Base-by-base conservation (phyloP, 2,797 vertebrate species). In the Molossus molossus region DNA sequence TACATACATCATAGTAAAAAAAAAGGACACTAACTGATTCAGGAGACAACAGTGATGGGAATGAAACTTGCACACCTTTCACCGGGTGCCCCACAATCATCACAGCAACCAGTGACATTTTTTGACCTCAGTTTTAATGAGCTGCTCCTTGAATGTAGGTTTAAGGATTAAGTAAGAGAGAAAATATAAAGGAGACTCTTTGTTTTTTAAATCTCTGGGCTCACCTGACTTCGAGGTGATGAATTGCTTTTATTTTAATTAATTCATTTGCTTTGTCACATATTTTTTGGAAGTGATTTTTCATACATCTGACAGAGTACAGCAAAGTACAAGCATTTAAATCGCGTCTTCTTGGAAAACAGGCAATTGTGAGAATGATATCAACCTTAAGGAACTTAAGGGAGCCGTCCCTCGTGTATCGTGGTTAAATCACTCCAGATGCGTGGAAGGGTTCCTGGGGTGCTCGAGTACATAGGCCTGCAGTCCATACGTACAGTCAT, bases 131-230 rank as follows among this genome's bases (percentile, higher is more conserved):
- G 37, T 27, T 23, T 65, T 37, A 37, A 37, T 55, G 20, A 83
- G 9, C 37, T 84, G 2, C 2, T 37, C 8, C 33, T 79, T 55
- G 17, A 70, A 86, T 81, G 21, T 5, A 27, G 13, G 29, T 67
- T 48, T 85, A 45, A 0, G 9, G 58, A 76, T 79, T 84, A 65
- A 23, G 29, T 27, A 65, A 93, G 29, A 91, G 37, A 80, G 55
- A 87, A 73, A 79, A 29, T 18, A 15, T 70, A 27, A 87, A 60
- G 77, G 13, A n/a, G 0, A 20, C 13, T 58, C 7, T 57, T 29
- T 80, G 25, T 48, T 57, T 90, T 62, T 75, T 40, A 77, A 86
- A 86, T 18, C 29, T 89, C 12, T 89, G 58, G 73, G 50, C 21
- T 89, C n/a, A 48, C 9, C 27, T 58, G 53, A 73, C 13, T 88